These are phyloP conservation scores for Myiagra hebetior DNA, from an alignment of 2,113 vertebrate species.

Conservation along the genomic window DNA sequence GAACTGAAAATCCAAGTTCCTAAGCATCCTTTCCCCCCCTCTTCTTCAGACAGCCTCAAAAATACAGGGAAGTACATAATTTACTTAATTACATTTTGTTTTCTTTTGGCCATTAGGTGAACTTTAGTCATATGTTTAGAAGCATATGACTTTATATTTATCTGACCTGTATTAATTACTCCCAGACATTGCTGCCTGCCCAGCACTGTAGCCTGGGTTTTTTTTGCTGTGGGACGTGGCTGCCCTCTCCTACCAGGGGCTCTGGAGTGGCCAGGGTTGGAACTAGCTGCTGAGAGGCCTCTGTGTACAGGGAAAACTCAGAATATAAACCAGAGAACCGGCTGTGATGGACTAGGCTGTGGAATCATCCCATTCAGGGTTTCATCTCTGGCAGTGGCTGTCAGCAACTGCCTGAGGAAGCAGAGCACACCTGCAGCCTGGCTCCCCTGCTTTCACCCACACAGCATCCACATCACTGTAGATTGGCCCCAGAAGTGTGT, in stretches of 20 bases:
- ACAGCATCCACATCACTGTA: not conserved
- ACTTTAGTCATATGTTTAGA: not conserved
- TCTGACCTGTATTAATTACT: not conserved
- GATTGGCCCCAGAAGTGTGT: not conserved
- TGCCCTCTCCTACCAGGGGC: not conserved
- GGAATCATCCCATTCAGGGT: not conserved
- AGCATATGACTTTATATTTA: not conserved
- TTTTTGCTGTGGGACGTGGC: not conserved
- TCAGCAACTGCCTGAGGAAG: not conserved
- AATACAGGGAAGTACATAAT: not conserved
- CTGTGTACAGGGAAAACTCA: not conserved
- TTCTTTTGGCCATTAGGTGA: not conserved
- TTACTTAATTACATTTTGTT: constrained; percentile 42
- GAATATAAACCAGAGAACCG: not conserved
- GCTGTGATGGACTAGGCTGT: not conserved
- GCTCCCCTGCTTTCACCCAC: not conserved
- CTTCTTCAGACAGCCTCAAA: not conserved
- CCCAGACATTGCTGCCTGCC: not conserved
- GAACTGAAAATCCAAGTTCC: not conserved
- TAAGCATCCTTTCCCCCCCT: not conserved
- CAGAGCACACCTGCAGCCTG: not conserved
- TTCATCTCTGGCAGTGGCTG: not conserved
- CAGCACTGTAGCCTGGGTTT: rapidly evolving
- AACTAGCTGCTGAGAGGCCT: not conserved
- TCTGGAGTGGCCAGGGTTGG: not conserved